Evolutionary conservation across 2,113 vertebrate species (phyloP), one percentile per base, ranked within the genome.

Genomic region (Pterocles gutturalis): DNA sequence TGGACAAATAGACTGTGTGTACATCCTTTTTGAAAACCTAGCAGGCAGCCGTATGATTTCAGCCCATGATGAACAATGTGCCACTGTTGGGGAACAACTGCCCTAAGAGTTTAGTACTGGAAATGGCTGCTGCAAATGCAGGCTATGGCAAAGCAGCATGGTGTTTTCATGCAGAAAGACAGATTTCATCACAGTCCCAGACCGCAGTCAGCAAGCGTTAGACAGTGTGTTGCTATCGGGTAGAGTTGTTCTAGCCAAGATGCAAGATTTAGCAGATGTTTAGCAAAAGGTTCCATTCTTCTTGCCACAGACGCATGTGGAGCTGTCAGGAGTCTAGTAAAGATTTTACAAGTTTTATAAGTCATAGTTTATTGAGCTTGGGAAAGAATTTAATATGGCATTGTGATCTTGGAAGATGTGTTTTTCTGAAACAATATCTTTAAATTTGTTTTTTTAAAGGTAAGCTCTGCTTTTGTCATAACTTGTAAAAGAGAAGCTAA

Each of bases 271-370:
- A 97, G 95, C 98, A 98, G 97, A 98, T 97, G 98, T 97, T 98
- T 97, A 97, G 97, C 96, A 98, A 98, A 98, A 98, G 87, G 95
- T 98, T 98, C 97, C 96, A 96, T 97, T 98, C 95, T 95, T 97
- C 96, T 98, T 96, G 96, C 97, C 97, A 97, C 97, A 96, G 89
- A 97, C 81, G 95, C 97, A 98, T 97, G 96, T 94, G 97, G 90
- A 97, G 93, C 91, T 97, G 96, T 97, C 98, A 97, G 95, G 98
- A 97, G 96, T 78, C 97, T 97, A 97, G 95, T 98, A 97, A 98
- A 97, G 91, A 93, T 97, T 98, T 98, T 98, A 98, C 90, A 98
- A 97, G 97, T 96, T 96, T 97, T 98, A 97, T 96, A 98, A 98
- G 98, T 97, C 96, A 95, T 88, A 97, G 95, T 98, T 98, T 98